Base-by-base conservation (phyloP, 2,113 vertebrate genomes). In the Rhipidura dahli region DNA sequence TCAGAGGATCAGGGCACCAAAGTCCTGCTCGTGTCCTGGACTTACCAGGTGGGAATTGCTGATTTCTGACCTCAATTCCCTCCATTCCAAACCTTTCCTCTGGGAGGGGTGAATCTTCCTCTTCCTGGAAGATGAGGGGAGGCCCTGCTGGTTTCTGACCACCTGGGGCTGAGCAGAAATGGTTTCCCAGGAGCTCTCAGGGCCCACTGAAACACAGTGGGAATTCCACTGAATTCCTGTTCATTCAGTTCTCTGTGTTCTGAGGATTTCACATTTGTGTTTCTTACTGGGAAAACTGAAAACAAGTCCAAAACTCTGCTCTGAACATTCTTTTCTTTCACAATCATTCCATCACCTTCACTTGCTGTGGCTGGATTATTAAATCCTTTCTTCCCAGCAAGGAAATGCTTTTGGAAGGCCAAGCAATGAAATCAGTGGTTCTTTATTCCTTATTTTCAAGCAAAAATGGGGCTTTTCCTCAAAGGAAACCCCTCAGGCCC, bases 21-120 rank as follows among this genome's bases (percentile, higher is more conserved):
- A 92, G 98, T 99, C 66, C 97, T 99, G 68, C 97, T 99, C 10
- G 99, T 99, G 0, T 99, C 99, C 37, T 99, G 99, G 99, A 99
- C 99, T 3, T 99, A 99, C 91, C 99, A 99, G 99, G 99, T 99
- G 89, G 54, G 91, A 44, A 56, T 9, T 30, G 12, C 17, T 15
- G 1, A 11, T 1, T 2, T 6, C 40, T 60, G 10, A 2, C 13
- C 40, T 11, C 2, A 11, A 6, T 22, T 64, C 45, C 49, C 42
- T 3, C 3, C 26, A 8, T 16, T 9, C 77, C 69, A 9, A 11
- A 8, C 7, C 28, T 2, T 4, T 5, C 54, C 77, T 42, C 27
- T 53, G 4, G 5, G 12, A 56, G 44, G 49, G 33, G 2, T 1
- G 33, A 27, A 30, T 15, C 24, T n/a, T 42, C 30, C 28, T 17